Base-by-base conservation (phyloP, 2,888 invertebrate genomes). In the Desoria tigrina region DNA sequence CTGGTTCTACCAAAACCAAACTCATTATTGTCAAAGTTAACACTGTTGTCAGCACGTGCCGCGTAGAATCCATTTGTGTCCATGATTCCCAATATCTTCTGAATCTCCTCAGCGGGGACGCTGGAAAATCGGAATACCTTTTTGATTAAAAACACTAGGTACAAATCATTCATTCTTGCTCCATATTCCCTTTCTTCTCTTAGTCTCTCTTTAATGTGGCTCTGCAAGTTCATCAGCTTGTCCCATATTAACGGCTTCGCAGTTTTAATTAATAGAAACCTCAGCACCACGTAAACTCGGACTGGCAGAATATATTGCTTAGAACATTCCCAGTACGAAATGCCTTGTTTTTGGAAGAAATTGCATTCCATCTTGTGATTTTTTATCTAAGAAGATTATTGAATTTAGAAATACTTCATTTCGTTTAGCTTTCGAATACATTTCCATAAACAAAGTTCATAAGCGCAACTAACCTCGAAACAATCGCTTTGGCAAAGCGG, bases 51-150 rank as follows among this genome's bases (percentile, higher is more conserved):
- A 21, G 49, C 18, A 49, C 49, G 49, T 7, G 14, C 49, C 18
- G n/a, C 49, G 49, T 49, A 49, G 7, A 49, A n/a, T n/a, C n/a
- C 49, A 49, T 49, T 49, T 11, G n/a, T n/a, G 18, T 49, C 49
- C n/a, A 49, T 16, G 14, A 49, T 18, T 9, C 49, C 49, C 21
- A 49, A n/a, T 7, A 49, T 9, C n/a, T 7, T 49, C 18, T 7
- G 7, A 21, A 49, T 18, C 16, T 39, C 16, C 39, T 39, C 39
- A 11, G 39, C 9, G 39, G 9, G 9, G 9, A 39, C 11, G 9
- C 7, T 18, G 9, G 9, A 11, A 49, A 11, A 16, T 18, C 18
- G 9, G 21, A 49, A 49, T 16, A 11, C 18, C 7, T 7, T 49
- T 18, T 18, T 49, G 14, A 49, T 11, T 49, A 49, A 49, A 11